Percentiles rank a stretch among this genome's conserved stretches.
phyloP scores from a whole-genome alignment of 2,888 invertebrate species.

The Limnephilus lunatus region DNA sequence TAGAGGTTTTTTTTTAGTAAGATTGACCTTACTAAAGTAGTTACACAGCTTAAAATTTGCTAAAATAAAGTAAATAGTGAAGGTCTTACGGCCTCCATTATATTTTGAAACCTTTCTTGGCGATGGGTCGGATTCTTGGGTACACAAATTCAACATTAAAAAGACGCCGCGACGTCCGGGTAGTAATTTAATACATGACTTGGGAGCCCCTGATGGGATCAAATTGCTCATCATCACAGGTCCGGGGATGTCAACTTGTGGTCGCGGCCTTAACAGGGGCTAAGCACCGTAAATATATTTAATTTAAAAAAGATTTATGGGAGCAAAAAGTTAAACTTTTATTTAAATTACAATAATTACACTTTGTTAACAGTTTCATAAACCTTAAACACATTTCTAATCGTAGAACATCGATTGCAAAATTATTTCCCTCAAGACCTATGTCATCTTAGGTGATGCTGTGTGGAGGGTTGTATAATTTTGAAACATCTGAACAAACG shows the following conservation, averaged over 20 bases:
- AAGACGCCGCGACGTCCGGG: slow-evolving; percentile 37
- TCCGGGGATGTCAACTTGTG: background rate
- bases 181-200: slow-evolving; percentile 63
- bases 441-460: no score
- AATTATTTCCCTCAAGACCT: no score
- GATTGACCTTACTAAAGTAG: background rate
- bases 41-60: no score
- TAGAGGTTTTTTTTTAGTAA: background rate
- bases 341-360: no score
- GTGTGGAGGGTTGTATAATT: no score
- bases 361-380: no score
- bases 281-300: background rate
- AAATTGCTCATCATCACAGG: slow-evolving; percentile 52
- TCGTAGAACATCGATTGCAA: no score
- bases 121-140: background rate
- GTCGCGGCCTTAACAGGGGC: background rate
- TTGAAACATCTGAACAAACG: no score
- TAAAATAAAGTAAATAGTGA: no score
- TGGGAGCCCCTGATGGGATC: slow-evolving; percentile 62
- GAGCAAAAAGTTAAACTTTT: no score
- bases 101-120: background rate
- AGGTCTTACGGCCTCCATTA: background rate
- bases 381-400: no score
- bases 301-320: no score
- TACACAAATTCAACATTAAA: slow-evolving; percentile 21